Evolutionary conservation across 2,888 invertebrate genomes (phyloP).

Genomic region (Cantharis nigra): DNA sequence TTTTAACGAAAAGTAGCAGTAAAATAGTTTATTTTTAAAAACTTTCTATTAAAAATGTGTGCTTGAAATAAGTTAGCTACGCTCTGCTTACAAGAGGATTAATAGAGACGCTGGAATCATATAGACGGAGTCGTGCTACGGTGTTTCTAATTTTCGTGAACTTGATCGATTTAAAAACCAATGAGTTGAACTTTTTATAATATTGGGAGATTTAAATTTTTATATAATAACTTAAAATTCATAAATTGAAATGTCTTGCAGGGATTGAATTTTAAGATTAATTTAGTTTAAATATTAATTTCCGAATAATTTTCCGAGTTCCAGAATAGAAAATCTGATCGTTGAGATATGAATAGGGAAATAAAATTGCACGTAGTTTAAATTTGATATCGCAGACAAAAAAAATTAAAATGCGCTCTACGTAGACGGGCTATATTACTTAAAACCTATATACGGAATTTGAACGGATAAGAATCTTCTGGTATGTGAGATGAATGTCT

Average conservation of each 20-base stretch:
- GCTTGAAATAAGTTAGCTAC: neutral
- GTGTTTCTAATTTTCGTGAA: neutral
- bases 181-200: neutral
- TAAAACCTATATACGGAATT: constrained; percentile 12
- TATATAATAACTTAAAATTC: neutral
- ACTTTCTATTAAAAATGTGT: no score
- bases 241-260: neutral
- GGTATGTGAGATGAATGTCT: constrained; percentile 25
- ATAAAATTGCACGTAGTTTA: neutral
- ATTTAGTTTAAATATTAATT: neutral
- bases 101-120: neutral
- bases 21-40: neutral
- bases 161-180: neutral
- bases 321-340: neutral
- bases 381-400: neutral
- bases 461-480: constrained; percentile 9
- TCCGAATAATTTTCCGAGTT: neutral
- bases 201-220: neutral
- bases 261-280: neutral
- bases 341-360: neutral
- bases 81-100: neutral
- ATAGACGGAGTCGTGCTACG: neutral
- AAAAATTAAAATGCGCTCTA: neutral
- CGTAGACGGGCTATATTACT: constrained; percentile 24
- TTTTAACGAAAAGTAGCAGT: neutral